Percentiles rank a stretch among this genome's conserved stretches.
These are phyloP conservation scores for Zaprionus ghesquierei DNA, from an alignment of 1,140 invertebrate genomes.

Conservation along the genomic window DNA sequence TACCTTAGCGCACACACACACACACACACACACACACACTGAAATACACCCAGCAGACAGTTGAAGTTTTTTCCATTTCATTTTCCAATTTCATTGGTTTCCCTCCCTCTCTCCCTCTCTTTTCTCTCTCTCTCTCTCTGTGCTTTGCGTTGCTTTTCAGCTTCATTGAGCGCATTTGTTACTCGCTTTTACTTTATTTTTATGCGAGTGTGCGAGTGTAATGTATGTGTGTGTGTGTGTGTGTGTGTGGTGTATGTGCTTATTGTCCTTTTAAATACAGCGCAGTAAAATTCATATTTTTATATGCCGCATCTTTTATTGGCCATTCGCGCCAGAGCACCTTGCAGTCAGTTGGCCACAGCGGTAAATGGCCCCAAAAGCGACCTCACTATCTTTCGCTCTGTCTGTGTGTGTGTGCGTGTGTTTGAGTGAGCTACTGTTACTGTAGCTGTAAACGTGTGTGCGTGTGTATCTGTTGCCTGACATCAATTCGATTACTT, in stretches of 20 bases:
- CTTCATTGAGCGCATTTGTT: constrained; percentile 76
- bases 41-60: constrained; percentile 14
- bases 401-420: neutral
- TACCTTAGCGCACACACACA: constrained; percentile 35
- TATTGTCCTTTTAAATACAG: constrained; percentile 78
- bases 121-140: constrained; percentile 2
- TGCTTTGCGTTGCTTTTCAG: constrained; percentile 68
- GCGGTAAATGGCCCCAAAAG: constrained; percentile 17
- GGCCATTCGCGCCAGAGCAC: constrained; percentile 58
- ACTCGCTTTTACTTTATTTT: constrained; percentile 38
- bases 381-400: neutral
- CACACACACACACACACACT: constrained; percentile 14
- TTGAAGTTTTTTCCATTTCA: constrained; percentile 69
- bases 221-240: constrained; percentile 25
- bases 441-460: neutral
- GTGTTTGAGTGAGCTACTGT: neutral
- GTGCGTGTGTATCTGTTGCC: neutral
- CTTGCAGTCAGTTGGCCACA: constrained; percentile 37
- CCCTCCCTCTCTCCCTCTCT: neutral
- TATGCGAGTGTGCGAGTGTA: constrained; percentile 36
- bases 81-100: constrained; percentile 71
- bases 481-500: constrained; percentile 26
- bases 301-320: constrained; percentile 73
- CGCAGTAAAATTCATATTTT: constrained; percentile 77
- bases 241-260: constrained; percentile 40